Conservation (phyloP, 2,797 vertebrate species). For the Nasua narica region DNA sequence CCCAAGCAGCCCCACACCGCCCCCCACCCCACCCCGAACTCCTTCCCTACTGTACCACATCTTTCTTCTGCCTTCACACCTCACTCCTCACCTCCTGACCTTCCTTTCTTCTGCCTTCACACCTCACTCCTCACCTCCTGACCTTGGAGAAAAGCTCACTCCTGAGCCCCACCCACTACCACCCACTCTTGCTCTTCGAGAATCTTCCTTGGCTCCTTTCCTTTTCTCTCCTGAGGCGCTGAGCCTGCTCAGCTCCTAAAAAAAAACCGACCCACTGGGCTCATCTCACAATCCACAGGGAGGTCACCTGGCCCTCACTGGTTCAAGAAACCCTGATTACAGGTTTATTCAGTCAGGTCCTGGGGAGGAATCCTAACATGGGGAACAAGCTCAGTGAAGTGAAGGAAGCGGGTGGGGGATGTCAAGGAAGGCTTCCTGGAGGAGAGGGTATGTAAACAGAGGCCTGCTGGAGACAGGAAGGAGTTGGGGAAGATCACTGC, state of each 20-base stretch:
- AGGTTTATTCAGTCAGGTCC: neutral
- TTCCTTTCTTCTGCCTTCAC: neutral
- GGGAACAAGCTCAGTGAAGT: neutral
- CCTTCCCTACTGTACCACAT: neutral
- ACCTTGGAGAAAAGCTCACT: neutral
- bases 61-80: neutral
- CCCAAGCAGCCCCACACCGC: neutral
- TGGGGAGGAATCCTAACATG: neutral
- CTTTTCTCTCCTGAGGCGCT: neutral
- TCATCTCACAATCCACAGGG: neutral
- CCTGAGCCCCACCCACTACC: neutral
- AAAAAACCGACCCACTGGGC: neutral
- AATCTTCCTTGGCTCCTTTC: neutral
- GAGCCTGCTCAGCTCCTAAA: neutral
- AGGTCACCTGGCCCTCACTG: neutral
- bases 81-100: neutral
- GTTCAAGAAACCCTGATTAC: fast-evolving
- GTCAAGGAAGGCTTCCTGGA: neutral
- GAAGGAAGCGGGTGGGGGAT: neutral
- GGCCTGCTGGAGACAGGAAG: neutral
- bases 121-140: neutral
- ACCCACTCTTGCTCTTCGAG: neutral
- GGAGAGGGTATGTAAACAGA: neutral
- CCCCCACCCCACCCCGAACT: neutral
- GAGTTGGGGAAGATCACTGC: neutral